Evolutionary conservation across 2,888 invertebrate genomes (phyloP), one percentile per base, ranked within the genome.

Genomic region (Hedya salicella): DNA sequence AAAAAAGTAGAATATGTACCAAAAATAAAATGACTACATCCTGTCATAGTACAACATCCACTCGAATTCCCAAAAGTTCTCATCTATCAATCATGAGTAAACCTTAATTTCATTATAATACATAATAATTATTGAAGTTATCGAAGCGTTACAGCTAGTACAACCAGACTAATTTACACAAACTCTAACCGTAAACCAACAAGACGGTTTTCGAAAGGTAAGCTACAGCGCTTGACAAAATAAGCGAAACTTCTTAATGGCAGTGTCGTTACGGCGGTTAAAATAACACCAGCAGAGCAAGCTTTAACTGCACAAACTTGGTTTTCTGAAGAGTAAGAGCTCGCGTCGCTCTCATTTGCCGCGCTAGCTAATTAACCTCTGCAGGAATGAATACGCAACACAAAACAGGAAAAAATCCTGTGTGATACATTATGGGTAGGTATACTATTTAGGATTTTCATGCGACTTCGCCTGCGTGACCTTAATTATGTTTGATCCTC

Each of bases 301-400:
- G 53, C 52, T 62, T 62, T 62, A 62, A 54, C 44, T 21, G 39
- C 53, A 62, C 52, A 62, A 62, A 53, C 40, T 62, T 32, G 62
- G 42, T 62, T 62, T 16, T 8, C 25, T 25, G 25, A 6, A 25
- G 44, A 53, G 53, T 36, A 53, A 52, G 19, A 53, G 62, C 21
- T 52, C 16, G 36, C 53, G 16, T 30, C 61, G 44, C 36, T 53
- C 62, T 14, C 53, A 32, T 62, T 60, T 30, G 62, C 46, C 32
- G 53, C 44, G 62, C 53, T 62, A 53, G 53, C 62, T 62, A 62
- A 46, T 53, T 62, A 53, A 46, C 53, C 62, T 46, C 53, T 62
- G 19, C 32, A 53, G 52, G 19, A 53, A 62, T 44, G 53, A 32
- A 53, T 46, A 53, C 46, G 53, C 13, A 40, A 50, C 50, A 50